A percentile compares a stretch with the other conserved stretches of the same genome.
These are phyloP conservation scores for Erpobdella octoculata DNA, from an alignment of 2,888 invertebrate genomes.

Conservation along the genomic window DNA sequence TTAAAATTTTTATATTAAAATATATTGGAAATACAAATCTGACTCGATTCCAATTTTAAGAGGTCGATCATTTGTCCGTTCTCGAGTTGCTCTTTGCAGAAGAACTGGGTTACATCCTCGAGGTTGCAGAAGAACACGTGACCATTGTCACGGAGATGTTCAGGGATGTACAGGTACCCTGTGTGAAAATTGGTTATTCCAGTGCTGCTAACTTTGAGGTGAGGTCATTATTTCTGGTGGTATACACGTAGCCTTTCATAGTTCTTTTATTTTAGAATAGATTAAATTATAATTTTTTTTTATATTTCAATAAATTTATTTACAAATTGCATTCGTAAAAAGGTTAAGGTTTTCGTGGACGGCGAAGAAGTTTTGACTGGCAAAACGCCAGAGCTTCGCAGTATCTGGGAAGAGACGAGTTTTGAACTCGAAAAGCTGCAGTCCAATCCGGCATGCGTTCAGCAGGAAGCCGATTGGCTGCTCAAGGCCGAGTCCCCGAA, in stretches of 20 bases:
- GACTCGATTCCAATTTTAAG: neutral
- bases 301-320: too few species aligned
- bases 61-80: neutral
- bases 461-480: conserved; percentile 69
- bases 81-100: conserved; percentile 50
- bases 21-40: neutral
- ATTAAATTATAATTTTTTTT: too few species aligned
- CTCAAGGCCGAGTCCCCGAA: conserved; percentile 42
- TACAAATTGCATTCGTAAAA: too few species aligned
- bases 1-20: neutral
- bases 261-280: too few species aligned
- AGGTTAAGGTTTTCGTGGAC: conserved; percentile 29
- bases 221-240: too few species aligned
- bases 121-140: conserved; percentile 43
- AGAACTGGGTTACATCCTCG: conserved; percentile 52
- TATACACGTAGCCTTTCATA: too few species aligned
- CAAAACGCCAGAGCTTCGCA: conserved; percentile 62
- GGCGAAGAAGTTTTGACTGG: conserved; percentile 40
- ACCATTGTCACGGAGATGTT: conserved; percentile 40
- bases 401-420: conserved; percentile 91
- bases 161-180: conserved; percentile 40
- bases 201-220: neutral
- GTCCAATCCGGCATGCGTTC: conserved; percentile 69
- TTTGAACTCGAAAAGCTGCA: conserved; percentile 78
- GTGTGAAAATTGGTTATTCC: conserved; percentile 33